Percentiles rank a stretch among this genome's conserved stretches.
phyloP scores from a whole-genome alignment of 2,113 vertebrate genomes.

The Aegotheles bennettii region DNA sequence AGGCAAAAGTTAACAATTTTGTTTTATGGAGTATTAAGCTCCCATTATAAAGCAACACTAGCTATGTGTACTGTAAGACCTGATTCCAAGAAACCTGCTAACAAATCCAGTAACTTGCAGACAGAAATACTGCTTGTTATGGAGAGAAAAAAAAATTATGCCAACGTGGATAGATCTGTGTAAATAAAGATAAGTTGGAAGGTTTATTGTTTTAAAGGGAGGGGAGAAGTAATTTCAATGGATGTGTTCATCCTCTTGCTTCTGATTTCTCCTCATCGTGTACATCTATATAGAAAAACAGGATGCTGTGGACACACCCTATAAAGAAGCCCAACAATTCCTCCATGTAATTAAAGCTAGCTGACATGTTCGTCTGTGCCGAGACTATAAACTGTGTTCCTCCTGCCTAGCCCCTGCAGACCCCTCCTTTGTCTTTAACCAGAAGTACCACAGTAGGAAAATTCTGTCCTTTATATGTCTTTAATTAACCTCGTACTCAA shows the following conservation, averaged over 20 bases:
- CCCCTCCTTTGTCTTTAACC: not conserved
- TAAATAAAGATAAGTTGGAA: constrained; percentile 36
- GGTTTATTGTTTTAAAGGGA: not conserved
- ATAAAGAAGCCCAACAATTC: not conserved
- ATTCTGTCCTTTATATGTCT: not conserved
- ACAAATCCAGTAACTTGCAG: not conserved
- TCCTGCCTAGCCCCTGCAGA: not conserved
- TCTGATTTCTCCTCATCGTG: not conserved
- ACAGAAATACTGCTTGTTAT: not conserved
- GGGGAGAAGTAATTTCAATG: not conserved
- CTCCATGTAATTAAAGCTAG: not conserved
- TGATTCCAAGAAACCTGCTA: not conserved
- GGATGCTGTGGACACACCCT: not conserved
- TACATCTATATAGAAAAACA: not conserved
- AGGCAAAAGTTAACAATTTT: not conserved
- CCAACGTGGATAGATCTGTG: not conserved
- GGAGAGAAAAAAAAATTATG: not conserved
- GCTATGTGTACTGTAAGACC: not conserved
- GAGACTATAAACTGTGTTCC: not conserved
- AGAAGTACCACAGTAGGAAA: not conserved
- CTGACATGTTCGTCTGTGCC: not conserved
- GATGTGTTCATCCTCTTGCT: not conserved
- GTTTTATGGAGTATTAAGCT: not conserved
- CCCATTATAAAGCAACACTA: not conserved
- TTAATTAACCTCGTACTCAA: not conserved